These are phyloP conservation scores for Acrobasis consociella DNA, from an alignment of 2,888 invertebrate genomes.

Conservation along the genomic window DNA sequence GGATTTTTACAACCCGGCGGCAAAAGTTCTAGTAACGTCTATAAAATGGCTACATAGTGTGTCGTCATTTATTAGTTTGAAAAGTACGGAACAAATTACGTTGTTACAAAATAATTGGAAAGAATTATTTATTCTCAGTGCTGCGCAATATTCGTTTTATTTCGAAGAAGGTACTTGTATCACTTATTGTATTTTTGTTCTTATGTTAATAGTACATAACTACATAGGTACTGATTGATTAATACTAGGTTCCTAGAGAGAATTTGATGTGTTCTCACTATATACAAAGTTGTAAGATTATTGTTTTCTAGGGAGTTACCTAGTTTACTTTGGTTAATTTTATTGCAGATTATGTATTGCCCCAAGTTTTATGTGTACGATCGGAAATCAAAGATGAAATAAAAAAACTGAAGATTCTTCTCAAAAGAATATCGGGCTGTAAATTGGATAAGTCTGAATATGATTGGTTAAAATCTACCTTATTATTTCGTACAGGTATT, in stretches of 20 bases:
- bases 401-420: slow-evolving; percentile 82
- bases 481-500: slow-evolving; percentile 91
- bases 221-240: no score
- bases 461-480: slow-evolving; percentile 91
- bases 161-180: slow-evolving; percentile 85
- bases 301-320: no score
- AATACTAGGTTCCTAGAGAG: no score
- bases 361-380: slow-evolving; percentile 71
- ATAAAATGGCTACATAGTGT: slow-evolving; percentile 92
- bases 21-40: slow-evolving; percentile 88
- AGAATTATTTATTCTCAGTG: slow-evolving; percentile 91
- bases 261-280: no score
- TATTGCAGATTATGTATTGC: slow-evolving; percentile 62
- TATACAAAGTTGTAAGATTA: no score
- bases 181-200: background rate
- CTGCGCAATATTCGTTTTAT: slow-evolving; percentile 90
- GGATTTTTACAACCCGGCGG: slow-evolving; percentile 88
- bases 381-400: slow-evolving; percentile 75
- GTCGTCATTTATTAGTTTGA: slow-evolving; percentile 88
- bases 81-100: slow-evolving; percentile 85
- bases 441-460: slow-evolving; percentile 92
- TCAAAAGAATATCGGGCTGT: slow-evolving; percentile 85
- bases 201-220: no score
- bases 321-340: background rate
- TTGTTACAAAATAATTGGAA: slow-evolving; percentile 92